Conservation (phyloP, 2,113 vertebrate species). For the Leptocoma aspasia region DNA sequence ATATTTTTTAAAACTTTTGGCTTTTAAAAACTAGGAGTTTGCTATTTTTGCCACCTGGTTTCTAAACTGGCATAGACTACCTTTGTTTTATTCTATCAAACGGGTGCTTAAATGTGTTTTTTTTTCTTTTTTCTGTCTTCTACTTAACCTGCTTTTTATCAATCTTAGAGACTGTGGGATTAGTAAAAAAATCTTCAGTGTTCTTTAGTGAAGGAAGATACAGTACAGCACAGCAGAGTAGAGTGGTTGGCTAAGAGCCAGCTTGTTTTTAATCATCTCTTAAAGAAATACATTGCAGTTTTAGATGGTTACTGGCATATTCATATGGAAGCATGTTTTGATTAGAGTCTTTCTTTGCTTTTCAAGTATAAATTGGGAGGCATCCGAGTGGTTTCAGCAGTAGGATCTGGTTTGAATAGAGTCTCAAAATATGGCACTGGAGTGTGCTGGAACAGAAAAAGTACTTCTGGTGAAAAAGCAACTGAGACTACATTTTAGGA, state of each 20-base stretch:
- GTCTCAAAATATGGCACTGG: neutral
- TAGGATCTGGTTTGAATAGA: neutral
- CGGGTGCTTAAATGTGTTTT: neutral
- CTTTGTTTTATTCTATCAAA: neutral
- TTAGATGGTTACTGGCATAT: neutral
- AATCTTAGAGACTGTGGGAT: neutral
- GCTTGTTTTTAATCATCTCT: neutral
- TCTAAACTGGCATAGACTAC: neutral
- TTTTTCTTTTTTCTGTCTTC: neutral
- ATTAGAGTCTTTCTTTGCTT: neutral
- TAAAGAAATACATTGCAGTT: neutral
- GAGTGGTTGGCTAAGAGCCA: neutral
- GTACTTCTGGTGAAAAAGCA: neutral
- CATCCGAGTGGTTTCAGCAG: neutral
- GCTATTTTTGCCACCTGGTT: neutral
- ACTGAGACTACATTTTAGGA: neutral
- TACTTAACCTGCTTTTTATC: neutral
- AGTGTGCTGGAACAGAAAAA: neutral
- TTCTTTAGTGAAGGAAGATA: neutral
- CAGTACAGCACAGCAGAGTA: accelerated
- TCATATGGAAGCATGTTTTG: neutral
- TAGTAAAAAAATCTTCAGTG: neutral
- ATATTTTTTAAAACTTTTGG: neutral
- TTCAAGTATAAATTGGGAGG: neutral
- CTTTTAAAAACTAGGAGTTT: neutral